Percentiles rank a stretch among this genome's conserved stretches.
phyloP scores from a whole-genome alignment of 2,113 vertebrate species.

The Eolophus roseicapilla region DNA sequence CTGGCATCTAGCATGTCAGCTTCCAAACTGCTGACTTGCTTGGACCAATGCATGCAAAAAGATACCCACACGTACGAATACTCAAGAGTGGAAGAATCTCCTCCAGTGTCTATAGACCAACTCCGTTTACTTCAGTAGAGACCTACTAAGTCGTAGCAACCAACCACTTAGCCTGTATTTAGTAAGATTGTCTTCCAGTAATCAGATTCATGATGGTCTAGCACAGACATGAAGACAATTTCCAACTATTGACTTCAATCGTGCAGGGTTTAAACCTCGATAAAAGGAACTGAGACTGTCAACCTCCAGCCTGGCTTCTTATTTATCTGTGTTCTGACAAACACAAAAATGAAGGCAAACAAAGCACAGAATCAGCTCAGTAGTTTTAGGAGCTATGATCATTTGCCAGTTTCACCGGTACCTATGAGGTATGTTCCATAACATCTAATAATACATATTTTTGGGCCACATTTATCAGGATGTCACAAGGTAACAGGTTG shows the following conservation, averaged over 20 bases:
- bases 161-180: neutral
- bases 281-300: neutral
- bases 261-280: neutral
- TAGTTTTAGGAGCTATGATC: neutral
- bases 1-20: accelerated
- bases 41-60: neutral
- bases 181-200: neutral
- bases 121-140: neutral
- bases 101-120: neutral
- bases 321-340: neutral
- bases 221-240: neutral
- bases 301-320: neutral
- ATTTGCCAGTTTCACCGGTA: neutral
- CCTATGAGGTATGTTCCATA: neutral
- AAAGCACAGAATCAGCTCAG: neutral
- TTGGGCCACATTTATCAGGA: neutral
- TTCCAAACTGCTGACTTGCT: neutral
- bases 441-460: neutral
- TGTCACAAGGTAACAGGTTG: neutral
- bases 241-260: neutral
- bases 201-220: neutral
- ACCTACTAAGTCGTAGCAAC: neutral
- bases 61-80: too few species aligned
- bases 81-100: neutral
- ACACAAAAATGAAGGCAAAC: neutral